phyloP scores from a whole-genome alignment of 2,888 invertebrate species.

The Sinelater perroti region DNA sequence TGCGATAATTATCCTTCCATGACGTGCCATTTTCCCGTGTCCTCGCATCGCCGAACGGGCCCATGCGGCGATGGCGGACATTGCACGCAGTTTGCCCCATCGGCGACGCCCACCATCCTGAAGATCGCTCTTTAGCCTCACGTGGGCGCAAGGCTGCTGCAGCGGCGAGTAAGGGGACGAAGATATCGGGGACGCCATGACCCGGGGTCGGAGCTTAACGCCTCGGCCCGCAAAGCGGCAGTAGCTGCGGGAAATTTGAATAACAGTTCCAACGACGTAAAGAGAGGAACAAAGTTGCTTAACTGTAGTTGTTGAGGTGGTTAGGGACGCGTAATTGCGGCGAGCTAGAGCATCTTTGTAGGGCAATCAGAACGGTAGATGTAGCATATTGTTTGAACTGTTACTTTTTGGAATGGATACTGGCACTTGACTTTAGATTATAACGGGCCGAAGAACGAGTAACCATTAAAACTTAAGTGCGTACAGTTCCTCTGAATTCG shows the following conservation, averaged over 20 bases:
- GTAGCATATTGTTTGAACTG: too few species aligned
- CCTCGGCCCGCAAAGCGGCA: constrained; percentile 2
- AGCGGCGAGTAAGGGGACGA: constrained; percentile 2
- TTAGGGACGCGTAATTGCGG: too few species aligned
- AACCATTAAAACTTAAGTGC: neutral
- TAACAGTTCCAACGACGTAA: constrained; percentile 6
- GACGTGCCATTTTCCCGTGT: constrained; percentile 5
- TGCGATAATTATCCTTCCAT: constrained; percentile 1
- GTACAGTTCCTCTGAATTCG: too few species aligned
- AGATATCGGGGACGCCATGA: neutral
- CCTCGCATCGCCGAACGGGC: constrained; percentile 17
- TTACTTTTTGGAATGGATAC: too few species aligned
- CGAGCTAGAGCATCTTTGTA: too few species aligned
- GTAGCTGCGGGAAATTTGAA: constrained; percentile 9
- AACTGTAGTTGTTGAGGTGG: too few species aligned
- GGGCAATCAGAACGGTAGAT: too few species aligned
- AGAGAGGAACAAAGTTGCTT: too few species aligned
- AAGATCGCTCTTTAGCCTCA: constrained; percentile 28
- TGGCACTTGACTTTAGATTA: too few species aligned
- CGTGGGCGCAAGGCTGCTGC: constrained; percentile 25
- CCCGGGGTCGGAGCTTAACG: constrained; percentile 4
- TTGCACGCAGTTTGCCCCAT: constrained; percentile 30
- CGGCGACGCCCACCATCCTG: constrained; percentile 27
- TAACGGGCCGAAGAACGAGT: neutral
- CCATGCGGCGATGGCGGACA: constrained; percentile 25